Evolutionary conservation across 2,797 vertebrate genomes (phyloP), one percentile per base, ranked within the genome.

Genomic region (Tauraco hartlaubi): DNA sequence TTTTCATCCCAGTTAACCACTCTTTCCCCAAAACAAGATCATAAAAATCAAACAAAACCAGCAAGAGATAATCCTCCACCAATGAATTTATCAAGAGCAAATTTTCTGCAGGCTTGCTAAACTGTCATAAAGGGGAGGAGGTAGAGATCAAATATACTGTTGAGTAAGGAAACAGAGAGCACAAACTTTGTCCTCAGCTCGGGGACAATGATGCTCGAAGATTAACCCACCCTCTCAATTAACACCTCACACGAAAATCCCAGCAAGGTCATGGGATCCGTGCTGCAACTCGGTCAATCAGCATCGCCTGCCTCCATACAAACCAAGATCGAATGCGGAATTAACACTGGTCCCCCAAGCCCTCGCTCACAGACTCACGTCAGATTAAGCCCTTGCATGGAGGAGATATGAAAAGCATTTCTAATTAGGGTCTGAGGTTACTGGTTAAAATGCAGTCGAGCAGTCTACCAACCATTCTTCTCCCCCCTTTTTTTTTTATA

Each of bases 341-440:
- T 99, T 99, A 99, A 98, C 98, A 98, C 97, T 95, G 97, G 98
- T 98, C 98, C 98, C 96, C 98, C 98, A 98, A 98, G 98, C 99
- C 98, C 98, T 98, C 95, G 97, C 98, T 98, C 96, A 94, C 98
- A 97, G 98, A 97, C 98, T 97, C 98, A 98, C 98, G 98, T 98
- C 98, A 99, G 99, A 99, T 99, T 99, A 99, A 99, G 98, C 98
- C 98, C 97, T 99, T 99, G 99, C 98, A 98, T 98, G 98, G 97
- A 97, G 96, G 98, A 99, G 99, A 99, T 99, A 99, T 98, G 99
- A 99, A 98, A 98, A 98, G 98, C 98, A 98, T 99, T 99, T 99
- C 98, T 99, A 99, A 99, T 99, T 98, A 99, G 99, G 98, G 98
- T 99, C 98, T 97, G 94, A 98, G 99, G 99, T 99, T 98, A 99